Evolutionary conservation across 2,888 invertebrate species (phyloP).

Genomic region (Noctua fimbriata): DNA sequence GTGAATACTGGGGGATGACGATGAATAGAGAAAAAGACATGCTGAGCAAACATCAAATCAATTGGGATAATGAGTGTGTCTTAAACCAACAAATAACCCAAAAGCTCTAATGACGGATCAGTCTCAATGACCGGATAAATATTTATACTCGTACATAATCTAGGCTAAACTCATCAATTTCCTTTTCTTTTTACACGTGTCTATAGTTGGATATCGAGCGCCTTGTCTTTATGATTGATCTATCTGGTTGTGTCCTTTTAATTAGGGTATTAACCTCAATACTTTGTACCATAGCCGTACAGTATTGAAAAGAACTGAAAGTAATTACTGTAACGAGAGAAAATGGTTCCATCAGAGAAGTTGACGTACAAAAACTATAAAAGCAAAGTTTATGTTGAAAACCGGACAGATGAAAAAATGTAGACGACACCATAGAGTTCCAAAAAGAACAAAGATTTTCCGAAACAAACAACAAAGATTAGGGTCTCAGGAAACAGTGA

Average conservation of each 20-base stretch:
- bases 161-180: conserved; percentile 46
- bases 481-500: conserved; percentile 28
- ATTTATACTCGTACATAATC: conserved; percentile 24
- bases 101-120: conserved; percentile 42
- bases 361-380: background rate
- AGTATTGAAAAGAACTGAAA: background rate
- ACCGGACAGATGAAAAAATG: background rate
- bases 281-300: background rate
- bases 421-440: background rate
- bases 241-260: conserved; percentile 16
- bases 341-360: background rate
- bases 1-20: background rate
- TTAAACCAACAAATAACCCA: conserved; percentile 14
- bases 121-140: conserved; percentile 42
- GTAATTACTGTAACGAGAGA: background rate
- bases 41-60: background rate
- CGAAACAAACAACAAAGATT: conserved; percentile 28
- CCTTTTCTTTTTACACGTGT: conserved; percentile 25
- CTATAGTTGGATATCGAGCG: conserved; percentile 37
- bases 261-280: conserved; percentile 17
- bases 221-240: conserved; percentile 47
- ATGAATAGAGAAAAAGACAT: background rate
- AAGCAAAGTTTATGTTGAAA: background rate
- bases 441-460: conserved; percentile 29
- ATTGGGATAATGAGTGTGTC: background rate